Base-by-base conservation (phyloP, 2,113 vertebrate genomes). In the Xiphophorus hellerii region DNA sequence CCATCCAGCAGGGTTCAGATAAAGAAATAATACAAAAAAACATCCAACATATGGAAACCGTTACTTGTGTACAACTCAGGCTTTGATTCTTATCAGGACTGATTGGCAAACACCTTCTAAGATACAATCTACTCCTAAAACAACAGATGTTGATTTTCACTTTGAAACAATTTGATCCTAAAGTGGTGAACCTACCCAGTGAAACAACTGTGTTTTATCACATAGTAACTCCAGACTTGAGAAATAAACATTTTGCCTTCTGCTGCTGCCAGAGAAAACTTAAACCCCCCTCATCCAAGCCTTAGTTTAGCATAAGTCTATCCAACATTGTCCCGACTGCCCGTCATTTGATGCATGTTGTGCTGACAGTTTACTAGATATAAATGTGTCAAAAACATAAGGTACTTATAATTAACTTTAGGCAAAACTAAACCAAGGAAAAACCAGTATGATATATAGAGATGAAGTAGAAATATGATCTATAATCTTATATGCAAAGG, bases 1-100 rank as follows among this genome's bases (percentile, higher is more conserved):
- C 68, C 11, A 74, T 66, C 51, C 64, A 22, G 15, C 22, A n/a
- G 62, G 42, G 63, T 71, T 64, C 4, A 44, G 22, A 74, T 27
- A 27, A 66, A 27, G 20, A 29, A 25, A 27, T 14, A 35, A 35
- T 25, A 17, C 11, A 15, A 65, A 25, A 20, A 1, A 17, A 48
- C 44, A 48, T 48, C 63, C 63, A 65, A 12, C 31, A 22, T 25
- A 22, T 11, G 22, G n/a, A 2, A 29, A 62, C 13, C 12, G n/a
- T 28, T 29, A 65, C 25, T n/a, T 65, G 11, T 39, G 11, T 8
- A 39, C 12, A 66, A 66, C 25, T 37, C 10, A 66, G 25, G 25
- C 35, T 66, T 66, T 39, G 64, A 37, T 66, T 66, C 35, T 39
- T 39, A 37, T n/a, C 33, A 66, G 20, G 20, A 58, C 25, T 7